Evolutionary conservation across 2,113 vertebrate genomes (phyloP).

Genomic region (Thymallus thymallus): DNA sequence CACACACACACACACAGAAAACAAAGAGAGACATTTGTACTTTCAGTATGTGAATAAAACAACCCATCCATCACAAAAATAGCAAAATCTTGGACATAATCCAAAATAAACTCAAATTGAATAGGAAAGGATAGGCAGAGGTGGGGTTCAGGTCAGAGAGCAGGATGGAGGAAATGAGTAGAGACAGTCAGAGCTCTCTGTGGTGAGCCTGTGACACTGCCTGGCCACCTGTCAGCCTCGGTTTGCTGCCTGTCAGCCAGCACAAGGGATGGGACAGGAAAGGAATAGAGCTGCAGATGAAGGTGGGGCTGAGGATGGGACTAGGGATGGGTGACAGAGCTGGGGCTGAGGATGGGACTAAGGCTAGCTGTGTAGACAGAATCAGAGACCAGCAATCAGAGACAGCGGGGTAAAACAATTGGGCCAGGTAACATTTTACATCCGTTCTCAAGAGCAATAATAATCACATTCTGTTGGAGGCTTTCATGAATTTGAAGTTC

Average conservation of each 20-base stretch:
- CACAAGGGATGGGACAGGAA: constrained; percentile 37
- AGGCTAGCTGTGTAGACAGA: too few species aligned
- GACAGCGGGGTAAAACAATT: too few species aligned
- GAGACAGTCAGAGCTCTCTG: constrained; percentile 64
- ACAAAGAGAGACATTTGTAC: not conserved
- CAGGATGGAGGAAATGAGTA: constrained; percentile 60
- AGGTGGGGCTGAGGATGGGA: not conserved
- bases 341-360: not conserved
- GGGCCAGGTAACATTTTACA: too few species aligned
- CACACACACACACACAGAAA: constrained; percentile 9
- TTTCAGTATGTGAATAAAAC: constrained; percentile 4
- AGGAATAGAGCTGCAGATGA: not conserved
- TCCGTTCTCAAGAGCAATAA: too few species aligned
- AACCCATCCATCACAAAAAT: constrained; percentile 16
- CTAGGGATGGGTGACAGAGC: not conserved
- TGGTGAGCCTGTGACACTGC: constrained; percentile 62
- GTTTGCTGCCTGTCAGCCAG: constrained; percentile 64
- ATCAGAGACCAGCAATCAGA: not conserved
- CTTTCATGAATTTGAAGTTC: not conserved
- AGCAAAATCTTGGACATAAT: not conserved
- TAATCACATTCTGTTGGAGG: not conserved
- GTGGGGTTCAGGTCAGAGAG: constrained; percentile 46
- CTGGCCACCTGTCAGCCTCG: constrained; percentile 60
- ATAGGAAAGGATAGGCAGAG: constrained; percentile 6
- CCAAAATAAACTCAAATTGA: constrained; percentile 34